Conservation (phyloP, 2,113 vertebrate species). For the Callospermophilus lateralis region DNA sequence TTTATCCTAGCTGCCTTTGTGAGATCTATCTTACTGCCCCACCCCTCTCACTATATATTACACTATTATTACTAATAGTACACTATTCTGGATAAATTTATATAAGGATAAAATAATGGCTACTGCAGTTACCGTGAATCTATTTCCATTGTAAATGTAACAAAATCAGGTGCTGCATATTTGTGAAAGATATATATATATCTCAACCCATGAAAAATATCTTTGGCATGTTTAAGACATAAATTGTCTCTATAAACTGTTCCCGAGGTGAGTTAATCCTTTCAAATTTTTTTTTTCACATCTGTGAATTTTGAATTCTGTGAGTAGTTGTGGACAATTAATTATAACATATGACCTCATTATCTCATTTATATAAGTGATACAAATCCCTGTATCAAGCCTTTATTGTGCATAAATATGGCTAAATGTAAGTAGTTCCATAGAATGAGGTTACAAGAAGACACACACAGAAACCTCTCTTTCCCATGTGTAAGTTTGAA, state of each 20-base stretch:
- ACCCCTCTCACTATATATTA: too few relatives aligned
- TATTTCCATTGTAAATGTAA: not conserved
- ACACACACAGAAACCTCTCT: not conserved
- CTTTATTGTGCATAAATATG: not conserved
- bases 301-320: not conserved
- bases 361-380: not conserved
- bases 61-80: too few relatives aligned
- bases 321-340: not conserved
- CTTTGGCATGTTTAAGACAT: not conserved
- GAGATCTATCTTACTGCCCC: too few relatives aligned
- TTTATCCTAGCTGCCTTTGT: too few relatives aligned
- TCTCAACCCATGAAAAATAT: not conserved
- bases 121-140: not conserved
- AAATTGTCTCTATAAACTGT: not conserved
- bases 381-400: not conserved
- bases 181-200: not conserved
- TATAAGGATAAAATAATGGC: not conserved
- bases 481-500: not conserved
- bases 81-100: not conserved
- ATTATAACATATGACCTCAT: not conserved
- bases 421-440: not conserved
- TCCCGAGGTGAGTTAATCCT: not conserved
- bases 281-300: not conserved
- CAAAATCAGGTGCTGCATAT: not conserved
- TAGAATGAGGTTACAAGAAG: not conserved